A percentile compares a stretch with the other conserved stretches of the same genome.
phyloP scores from a whole-genome alignment of 1,140 invertebrate species.

The Drosophila obscura region DNA sequence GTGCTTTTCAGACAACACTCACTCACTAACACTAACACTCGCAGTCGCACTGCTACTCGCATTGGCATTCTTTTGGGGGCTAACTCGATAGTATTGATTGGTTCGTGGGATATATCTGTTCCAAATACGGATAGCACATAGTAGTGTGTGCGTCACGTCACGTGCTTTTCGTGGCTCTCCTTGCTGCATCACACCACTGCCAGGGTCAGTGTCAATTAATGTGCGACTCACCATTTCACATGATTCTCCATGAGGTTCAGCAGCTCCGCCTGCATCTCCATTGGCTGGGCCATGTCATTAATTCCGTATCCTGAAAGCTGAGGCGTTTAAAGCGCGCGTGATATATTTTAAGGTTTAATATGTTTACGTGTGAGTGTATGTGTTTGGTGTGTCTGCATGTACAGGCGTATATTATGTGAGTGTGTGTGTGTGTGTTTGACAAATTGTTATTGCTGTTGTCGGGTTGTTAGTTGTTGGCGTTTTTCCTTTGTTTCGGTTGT shows the following conservation, averaged over 20 bases:
- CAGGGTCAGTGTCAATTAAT: slow-evolving; percentile 27
- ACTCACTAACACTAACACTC: slow-evolving; percentile 7
- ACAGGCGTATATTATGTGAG: slow-evolving; percentile 2
- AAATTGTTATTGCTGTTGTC: slow-evolving; percentile 61
- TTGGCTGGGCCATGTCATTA: slow-evolving; percentile 42
- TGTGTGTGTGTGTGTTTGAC: slow-evolving; percentile 35
- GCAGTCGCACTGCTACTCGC: slow-evolving; percentile 3
- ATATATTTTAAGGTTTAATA: slow-evolving; percentile 24
- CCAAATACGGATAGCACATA: neutral
- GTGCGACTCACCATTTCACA: slow-evolving; percentile 69
- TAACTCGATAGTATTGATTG: slow-evolving; percentile 75
- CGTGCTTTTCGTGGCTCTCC: neutral
- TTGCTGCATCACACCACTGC: neutral
- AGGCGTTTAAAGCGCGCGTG: slow-evolving; percentile 35
- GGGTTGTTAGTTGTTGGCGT: slow-evolving; percentile 27
- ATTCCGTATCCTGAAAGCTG: slow-evolving; percentile 53
- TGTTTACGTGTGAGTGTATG: slow-evolving; percentile 13
- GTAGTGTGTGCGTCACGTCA: slow-evolving; percentile 10
- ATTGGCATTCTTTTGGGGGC: slow-evolving; percentile 22
- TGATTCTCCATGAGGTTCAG: slow-evolving; percentile 25
- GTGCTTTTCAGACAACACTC: slow-evolving; percentile 60
- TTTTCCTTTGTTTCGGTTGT: slow-evolving; percentile 5
- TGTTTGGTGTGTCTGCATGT: neutral
- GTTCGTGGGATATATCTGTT: slow-evolving; percentile 13
- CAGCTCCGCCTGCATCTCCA: slow-evolving; percentile 26